phyloP scores from a whole-genome alignment of 2,797 vertebrate species.

The Microctenopoma steveboyesi region DNA sequence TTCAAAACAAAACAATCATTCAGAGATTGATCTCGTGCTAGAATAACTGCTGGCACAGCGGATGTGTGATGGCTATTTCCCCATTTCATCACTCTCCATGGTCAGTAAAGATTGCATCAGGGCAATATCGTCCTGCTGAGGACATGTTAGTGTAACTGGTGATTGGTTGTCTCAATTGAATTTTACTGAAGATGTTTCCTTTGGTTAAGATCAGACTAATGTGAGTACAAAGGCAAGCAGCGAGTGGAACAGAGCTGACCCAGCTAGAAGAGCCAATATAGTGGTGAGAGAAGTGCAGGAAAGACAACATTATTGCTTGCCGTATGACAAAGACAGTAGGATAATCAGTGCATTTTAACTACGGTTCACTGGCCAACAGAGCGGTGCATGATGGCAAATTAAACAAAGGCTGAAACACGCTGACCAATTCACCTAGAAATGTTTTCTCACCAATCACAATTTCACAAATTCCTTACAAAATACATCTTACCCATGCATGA shows the following conservation, averaged over 20 bases:
- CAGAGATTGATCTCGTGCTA: slow-evolving; percentile 72
- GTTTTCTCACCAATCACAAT: slow-evolving; percentile 36
- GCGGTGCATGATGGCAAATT: slow-evolving; percentile 29
- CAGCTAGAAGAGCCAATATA: slow-evolving; percentile 45
- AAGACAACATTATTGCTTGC: slow-evolving; percentile 26
- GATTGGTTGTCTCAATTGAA: slow-evolving; percentile 53
- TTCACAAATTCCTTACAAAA: slow-evolving; percentile 51
- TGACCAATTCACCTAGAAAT: slow-evolving; percentile 55
- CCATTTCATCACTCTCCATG: slow-evolving; percentile 56
- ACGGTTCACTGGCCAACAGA: slow-evolving; percentile 37
- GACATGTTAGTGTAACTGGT: slow-evolving; percentile 52
- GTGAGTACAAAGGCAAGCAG: slow-evolving; percentile 2
- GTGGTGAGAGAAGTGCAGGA: slow-evolving; percentile 30
- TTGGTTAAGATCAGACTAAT: slow-evolving; percentile 53
- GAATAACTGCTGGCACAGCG: slow-evolving; percentile 71
- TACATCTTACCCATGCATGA: slow-evolving; percentile 48
- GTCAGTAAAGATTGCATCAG: slow-evolving; percentile 53
- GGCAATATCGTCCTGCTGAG: slow-evolving; percentile 49
- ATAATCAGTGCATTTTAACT: slow-evolving; percentile 30
- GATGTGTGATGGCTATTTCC: slow-evolving; percentile 62
- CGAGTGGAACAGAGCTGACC: slow-evolving; percentile 33
- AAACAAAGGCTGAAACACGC: slow-evolving; percentile 42
- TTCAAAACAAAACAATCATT: slow-evolving; percentile 69
- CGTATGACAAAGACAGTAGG: slow-evolving; percentile 44
- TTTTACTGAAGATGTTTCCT: slow-evolving; percentile 44